These are phyloP conservation scores for Perithous albicinctus DNA, from an alignment of 2,888 invertebrate species.

Conservation along the genomic window DNA sequence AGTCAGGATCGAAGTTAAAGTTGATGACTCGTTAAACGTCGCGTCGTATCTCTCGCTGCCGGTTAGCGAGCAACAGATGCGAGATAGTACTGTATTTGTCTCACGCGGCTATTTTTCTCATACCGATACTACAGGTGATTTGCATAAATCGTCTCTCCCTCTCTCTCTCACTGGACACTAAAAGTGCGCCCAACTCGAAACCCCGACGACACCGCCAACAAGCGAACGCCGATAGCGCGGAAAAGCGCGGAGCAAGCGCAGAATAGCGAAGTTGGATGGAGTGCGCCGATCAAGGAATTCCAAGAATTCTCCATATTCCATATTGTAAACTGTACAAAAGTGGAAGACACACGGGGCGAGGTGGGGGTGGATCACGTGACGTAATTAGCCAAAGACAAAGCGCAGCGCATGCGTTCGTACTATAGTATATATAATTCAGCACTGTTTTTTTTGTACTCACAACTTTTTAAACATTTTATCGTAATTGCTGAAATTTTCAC, in stretches of 20 bases:
- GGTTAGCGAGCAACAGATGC: constrained; percentile 15
- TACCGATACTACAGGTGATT: background rate
- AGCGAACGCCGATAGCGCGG: constrained; percentile 28
- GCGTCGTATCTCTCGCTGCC: background rate
- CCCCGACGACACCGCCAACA: constrained; percentile 3
- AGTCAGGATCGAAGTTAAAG: background rate
- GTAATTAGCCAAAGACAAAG: background rate
- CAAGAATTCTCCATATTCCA: constrained; percentile 54
- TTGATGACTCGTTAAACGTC: constrained; percentile 1
- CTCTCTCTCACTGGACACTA: constrained; percentile 7
- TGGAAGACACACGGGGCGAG: constrained; percentile 27
- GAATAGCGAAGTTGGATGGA: constrained; percentile 43
- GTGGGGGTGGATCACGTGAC: constrained; percentile 40
- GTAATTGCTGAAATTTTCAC: no score
- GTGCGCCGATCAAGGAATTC: constrained; percentile 56
- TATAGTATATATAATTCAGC: background rate
- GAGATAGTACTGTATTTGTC: background rate
- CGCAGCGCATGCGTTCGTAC: constrained; percentile 30
- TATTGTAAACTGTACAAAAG: constrained; percentile 23
- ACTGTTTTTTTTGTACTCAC: no score
- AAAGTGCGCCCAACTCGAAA: background rate
- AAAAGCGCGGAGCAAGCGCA: constrained; percentile 35
- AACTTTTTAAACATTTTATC: no score
- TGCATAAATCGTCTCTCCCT: constrained; percentile 4
- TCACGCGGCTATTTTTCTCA: no score